phyloP scores from a whole-genome alignment of 92 coral and sea anemone genomes.

The Actinostola sp. region DNA sequence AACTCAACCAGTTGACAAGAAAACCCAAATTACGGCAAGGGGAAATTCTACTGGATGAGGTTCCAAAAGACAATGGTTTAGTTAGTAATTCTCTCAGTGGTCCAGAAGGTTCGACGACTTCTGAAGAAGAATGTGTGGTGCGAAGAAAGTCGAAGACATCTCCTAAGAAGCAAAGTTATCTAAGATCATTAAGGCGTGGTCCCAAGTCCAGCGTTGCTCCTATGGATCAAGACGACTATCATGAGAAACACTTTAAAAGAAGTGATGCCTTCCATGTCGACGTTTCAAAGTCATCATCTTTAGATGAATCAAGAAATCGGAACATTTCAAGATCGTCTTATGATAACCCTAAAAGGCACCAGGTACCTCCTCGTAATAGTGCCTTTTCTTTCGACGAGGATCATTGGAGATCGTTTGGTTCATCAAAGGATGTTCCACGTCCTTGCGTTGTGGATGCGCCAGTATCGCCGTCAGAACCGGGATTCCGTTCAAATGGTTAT shows the following conservation, averaged over 20 bases:
- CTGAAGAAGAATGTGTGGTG: constrained; percentile 9
- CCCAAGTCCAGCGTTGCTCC: constrained; percentile 33
- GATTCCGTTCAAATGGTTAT: constrained; percentile 18
- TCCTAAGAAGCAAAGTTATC: constrained; percentile 16
- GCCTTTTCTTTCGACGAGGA: constrained; percentile 2
- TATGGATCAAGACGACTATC: background rate
- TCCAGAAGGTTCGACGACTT: constrained; percentile 17
- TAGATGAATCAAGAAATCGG: too few species aligned
- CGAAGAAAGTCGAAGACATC: background rate
- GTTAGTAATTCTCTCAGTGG: background rate
- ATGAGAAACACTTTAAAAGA: background rate
- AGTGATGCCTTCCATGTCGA: background rate
- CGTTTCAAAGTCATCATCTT: background rate
- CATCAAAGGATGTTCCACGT: background rate
- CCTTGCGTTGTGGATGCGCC: constrained; percentile 2
- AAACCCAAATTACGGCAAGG: constrained; percentile 39
- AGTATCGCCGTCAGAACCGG: constrained; percentile 31
- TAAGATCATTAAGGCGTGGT: constrained; percentile 21
- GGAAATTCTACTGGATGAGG: constrained; percentile 11
- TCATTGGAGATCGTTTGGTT: background rate
- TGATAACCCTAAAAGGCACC: too few species aligned
- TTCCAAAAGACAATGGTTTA: background rate
- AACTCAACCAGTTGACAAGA: constrained; percentile 20
- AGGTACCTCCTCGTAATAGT: background rate
- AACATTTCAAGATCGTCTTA: too few species aligned